A percentile compares a stretch with the other conserved stretches of the same genome.
These are phyloP conservation scores for Heliothis peltigera DNA, from an alignment of 2,888 invertebrate genomes.

Conservation along the genomic window DNA sequence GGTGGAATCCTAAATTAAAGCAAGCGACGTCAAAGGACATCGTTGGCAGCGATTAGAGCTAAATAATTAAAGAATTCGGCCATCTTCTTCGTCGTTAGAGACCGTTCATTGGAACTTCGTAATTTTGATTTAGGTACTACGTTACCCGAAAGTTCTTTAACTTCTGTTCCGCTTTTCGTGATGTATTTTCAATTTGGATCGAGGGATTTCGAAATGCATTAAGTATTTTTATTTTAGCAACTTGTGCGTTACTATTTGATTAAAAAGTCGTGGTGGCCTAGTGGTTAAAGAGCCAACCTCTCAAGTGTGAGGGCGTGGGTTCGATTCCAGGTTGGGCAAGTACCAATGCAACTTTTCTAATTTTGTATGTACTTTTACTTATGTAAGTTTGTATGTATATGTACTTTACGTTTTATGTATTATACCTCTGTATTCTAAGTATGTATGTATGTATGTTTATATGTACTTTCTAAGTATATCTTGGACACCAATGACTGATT, in stretches of 20 bases:
- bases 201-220: constrained; percentile 29
- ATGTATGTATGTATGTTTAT: too few species aligned
- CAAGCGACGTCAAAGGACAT: constrained; percentile 88
- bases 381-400: too few species aligned
- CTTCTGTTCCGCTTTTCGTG: constrained; percentile 61
- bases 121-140: constrained; percentile 82
- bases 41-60: constrained; percentile 87
- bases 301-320: too few species aligned
- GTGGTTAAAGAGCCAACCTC: too few species aligned
- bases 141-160: constrained; percentile 69
- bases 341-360: too few species aligned
- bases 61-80: constrained; percentile 90
- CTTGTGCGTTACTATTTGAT: background rate
- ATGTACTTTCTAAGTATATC: too few species aligned
- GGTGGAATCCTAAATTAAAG: constrained; percentile 89
- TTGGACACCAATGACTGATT: too few species aligned
- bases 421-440: too few species aligned
- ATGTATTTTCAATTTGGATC: constrained; percentile 60
- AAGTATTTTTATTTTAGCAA: constrained; percentile 7
- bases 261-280: too few species aligned
- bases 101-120: constrained; percentile 79
- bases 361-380: too few species aligned
- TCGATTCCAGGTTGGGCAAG: too few species aligned
- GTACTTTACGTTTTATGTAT: too few species aligned
- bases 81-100: constrained; percentile 87